Conservation (phyloP, 2,888 invertebrate genomes). For the Carpatolechia fugitivella region DNA sequence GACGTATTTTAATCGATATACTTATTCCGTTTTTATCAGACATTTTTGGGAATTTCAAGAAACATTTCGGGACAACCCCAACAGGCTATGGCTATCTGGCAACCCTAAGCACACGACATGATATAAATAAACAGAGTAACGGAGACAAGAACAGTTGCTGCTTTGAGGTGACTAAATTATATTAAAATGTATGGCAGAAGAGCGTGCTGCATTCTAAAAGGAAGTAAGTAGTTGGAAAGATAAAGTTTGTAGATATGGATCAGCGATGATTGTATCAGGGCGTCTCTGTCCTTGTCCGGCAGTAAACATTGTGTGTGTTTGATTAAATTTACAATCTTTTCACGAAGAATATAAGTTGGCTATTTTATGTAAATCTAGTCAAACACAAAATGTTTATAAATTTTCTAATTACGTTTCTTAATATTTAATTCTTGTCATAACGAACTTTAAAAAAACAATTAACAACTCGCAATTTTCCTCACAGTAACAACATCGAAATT, state of each 20-base stretch:
- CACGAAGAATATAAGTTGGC: no score
- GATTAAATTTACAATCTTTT: no score
- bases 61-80: no score
- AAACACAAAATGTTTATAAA: no score
- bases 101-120: conserved; percentile 11
- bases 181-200: background rate
- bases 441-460: no score
- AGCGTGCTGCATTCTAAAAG: conserved; percentile 3
- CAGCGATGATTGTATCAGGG: background rate
- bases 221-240: background rate
- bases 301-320: background rate
- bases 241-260: background rate
- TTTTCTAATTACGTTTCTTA: no score
- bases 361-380: no score
- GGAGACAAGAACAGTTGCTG: conserved; percentile 15
- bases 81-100: no score
- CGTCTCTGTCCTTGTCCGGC: background rate
- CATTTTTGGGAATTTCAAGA: no score
- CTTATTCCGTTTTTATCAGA: no score
- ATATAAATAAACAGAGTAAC: conserved; percentile 25
- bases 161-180: conserved; percentile 1
- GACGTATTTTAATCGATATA: no score
- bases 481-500: background rate
- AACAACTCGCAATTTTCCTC: background rate
- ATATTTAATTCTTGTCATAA: no score